Evolutionary conservation across 2,113 vertebrate genomes (phyloP), one percentile per base, ranked within the genome.

Genomic region (Dipodomys merriami): DNA sequence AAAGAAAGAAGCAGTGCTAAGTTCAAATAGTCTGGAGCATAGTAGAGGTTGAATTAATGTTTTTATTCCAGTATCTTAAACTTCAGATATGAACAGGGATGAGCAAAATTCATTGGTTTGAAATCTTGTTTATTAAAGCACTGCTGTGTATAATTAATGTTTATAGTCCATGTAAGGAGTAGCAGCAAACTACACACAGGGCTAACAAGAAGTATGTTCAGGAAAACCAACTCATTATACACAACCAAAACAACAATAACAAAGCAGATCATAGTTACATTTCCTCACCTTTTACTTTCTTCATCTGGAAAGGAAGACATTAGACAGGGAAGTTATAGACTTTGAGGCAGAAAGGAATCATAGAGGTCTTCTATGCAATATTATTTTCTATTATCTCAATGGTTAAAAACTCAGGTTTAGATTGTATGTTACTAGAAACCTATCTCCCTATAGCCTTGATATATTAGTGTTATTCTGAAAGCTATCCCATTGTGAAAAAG

Each of bases 381-480:
- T 60, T 78, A 68, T 77, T 79, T 89, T 82, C 87, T 79, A 27
- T 65, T 72, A 46, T 60, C 27, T 80, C 13, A 68, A 30, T 49
- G 15, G 67, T 39, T 84, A 57, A 49, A 46, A 82, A 30, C 20
- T n/a, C 68, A 53, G 29, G 62, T 44, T 71, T 67, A 18, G 57
- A 89, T 78, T 44, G 62, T 65, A 72, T 82, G 83, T 91, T 71
- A 69, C 60, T 82, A 71, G 90, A 86, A 89, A 33, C 25, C 4
- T 49, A 44, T 91, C 79, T 91, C 84, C n/a, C 27, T 78, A 1
- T 88, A 83, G 83, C n/a, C 90, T 80, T 81, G n/a, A 78, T 33
- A 12, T 4, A 2, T 78, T 90, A 20, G 1, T 64, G 80, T 86
- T 90, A 93, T 80, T 83, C 64, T 91, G 72, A 94, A 92, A 95